Base-by-base conservation (phyloP, 2,113 vertebrate species). In the Pygoscelis adeliae region DNA sequence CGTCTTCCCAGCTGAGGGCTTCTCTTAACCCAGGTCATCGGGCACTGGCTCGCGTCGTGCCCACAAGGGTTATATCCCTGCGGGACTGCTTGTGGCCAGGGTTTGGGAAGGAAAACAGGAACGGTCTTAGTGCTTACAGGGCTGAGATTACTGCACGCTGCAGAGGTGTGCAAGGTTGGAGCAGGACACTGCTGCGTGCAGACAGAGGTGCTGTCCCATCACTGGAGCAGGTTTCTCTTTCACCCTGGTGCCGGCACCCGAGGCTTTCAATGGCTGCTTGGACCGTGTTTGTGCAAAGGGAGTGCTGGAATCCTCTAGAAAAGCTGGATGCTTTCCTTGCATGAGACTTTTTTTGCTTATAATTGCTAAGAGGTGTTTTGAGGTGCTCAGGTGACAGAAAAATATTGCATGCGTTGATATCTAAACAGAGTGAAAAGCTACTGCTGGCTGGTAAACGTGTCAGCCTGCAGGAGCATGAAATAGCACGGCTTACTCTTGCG, bases 401-500 rank as follows among this genome's bases (percentile, higher is more conserved):
- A 72, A 55, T 15, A 53, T 84, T 66, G 7, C 42, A 42, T 22
- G 9, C 13, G 2, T 82, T 62, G 46, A 10, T 94, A 50, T n/a
- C 92, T 78, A 76, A 93, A 59, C 8, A n/a, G 89, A 62, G 46
- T 27, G 71, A 76, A 73, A 78, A 66, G 49, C 58, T 73, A 16
- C 58, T 55, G 69, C 71, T 80, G 59, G 79, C 73, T 82, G 73
- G 76, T 44, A 67, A 84, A n/a, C 22, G 77, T n/a, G 80, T 70
- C 88, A 62, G 55, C 53, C 79, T 90, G 87, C 76, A 53, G 87
- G 72, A 90, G 55, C 67, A 47, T 25, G 83, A 81, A 89, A 49
- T 40, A 91, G 94, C 78, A 66, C 5, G 21, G 93, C 90, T 97
- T 86, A 63, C 90, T 73, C 83, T 58, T 90, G 63, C 5, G 8